These are phyloP conservation scores for Beroe ovata DNA, from an alignment of 37 sponge, comb jelly and placozoan species.

Conservation along the genomic window DNA sequence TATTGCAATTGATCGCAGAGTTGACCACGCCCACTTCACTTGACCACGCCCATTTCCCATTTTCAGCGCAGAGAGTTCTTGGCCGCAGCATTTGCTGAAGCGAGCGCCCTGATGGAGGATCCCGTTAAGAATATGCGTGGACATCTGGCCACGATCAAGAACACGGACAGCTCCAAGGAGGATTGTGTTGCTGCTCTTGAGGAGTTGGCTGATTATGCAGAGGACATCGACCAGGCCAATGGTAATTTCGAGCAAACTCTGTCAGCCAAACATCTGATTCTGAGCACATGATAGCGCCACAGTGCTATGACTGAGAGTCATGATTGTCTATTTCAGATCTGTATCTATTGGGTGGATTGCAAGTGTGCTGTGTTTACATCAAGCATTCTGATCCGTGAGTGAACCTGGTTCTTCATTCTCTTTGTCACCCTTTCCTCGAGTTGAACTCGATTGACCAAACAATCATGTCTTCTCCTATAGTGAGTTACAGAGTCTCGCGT, in stretches of 20 bases:
- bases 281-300: too few relatives aligned
- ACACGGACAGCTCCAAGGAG: slow-evolving; percentile 37
- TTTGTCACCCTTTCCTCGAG: too few relatives aligned
- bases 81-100: background rate
- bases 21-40: too few relatives aligned
- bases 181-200: slow-evolving; percentile 40
- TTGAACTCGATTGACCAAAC: too few relatives aligned
- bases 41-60: too few relatives aligned
- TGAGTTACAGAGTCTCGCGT: slow-evolving; percentile 39
- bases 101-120: slow-evolving; percentile 6
- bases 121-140: slow-evolving; percentile 36
- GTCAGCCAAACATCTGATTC: too few relatives aligned
- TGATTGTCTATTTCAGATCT: slow-evolving; percentile 43
- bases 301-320: too few relatives aligned
- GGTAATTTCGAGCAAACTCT: too few relatives aligned
- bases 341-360: slow-evolving; percentile 53
- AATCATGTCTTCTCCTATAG: background rate
- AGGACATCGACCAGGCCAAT: slow-evolving; percentile 61
- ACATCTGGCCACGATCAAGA: background rate
- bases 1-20: too few relatives aligned
- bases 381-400: slow-evolving; percentile 42
- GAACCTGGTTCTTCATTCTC: too few relatives aligned
- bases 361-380: slow-evolving; percentile 58
- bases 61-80: slow-evolving; percentile 35
- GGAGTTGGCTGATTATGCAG: slow-evolving; percentile 29